Evolutionary conservation across 2,113 vertebrate genomes (phyloP), one percentile per base, ranked within the genome.

Genomic region (Cyprinus carpio): DNA sequence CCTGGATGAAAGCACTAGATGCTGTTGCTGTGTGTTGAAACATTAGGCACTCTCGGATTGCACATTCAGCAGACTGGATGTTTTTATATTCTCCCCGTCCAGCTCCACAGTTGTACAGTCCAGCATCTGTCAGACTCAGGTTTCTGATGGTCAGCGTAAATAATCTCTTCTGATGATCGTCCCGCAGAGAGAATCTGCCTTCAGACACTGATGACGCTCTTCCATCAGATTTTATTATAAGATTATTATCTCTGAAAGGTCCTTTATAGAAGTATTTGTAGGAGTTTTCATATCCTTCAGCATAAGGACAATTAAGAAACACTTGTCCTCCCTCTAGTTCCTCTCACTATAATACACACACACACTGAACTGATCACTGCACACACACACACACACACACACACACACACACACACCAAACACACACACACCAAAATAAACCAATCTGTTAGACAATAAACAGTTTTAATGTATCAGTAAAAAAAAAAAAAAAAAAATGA

Each of bases 251-350:
- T 31, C 4, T 34, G n/a, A 37, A 18, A 6, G 0, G 2, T 81
- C 43, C 29, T 23, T 76, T 84, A 40, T 77, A 81, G 12, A 87
- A 75, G 62, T 84, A 81, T 58, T 87, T 87, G 16, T 3, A 0
- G 25, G 31, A 31, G 1, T 16, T 6, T 67, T 67, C 37, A 67
- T 81, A 84, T 18, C 16, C 11, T 40, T 1, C 0, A 13, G 0
- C 0, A 18, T 87, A 87, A 56, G 40, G 6, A 23, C 86, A 87
- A 0, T 0, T 6, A 46, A 87, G 58, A 58, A 11, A 20, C 1
- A n/a, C n/a, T 4, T 2, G 2, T 10, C 2, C 8, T 20, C 43
- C 46, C 9, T 81, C 69, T 0, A n/a, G 6, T 23, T n/a, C 29
- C 82, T 15, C 2, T 58, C n/a, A 46, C 72, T 58, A 4, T 31